Evolutionary conservation across 2,888 invertebrate genomes (phyloP), one percentile per base, ranked within the genome.

Genomic region (Tinea pellionella): DNA sequence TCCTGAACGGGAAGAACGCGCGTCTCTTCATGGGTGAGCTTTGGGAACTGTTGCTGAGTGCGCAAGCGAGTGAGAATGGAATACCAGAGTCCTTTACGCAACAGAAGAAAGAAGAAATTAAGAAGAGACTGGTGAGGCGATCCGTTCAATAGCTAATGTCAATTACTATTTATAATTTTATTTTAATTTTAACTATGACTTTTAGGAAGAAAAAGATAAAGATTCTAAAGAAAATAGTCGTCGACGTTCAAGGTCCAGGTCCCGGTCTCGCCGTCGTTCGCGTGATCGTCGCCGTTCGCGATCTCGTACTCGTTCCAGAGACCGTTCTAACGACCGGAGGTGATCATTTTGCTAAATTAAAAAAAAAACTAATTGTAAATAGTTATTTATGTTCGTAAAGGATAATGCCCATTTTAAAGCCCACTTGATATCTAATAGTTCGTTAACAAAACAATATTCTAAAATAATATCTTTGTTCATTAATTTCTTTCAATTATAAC

Each of bases 21-120:
- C 91, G 99, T 43, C 93, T 96, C 68, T 99, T 99, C 82, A 97
- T 99, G 95, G 95, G 95, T 2, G 99, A 99, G 80, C 89, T 99
- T 60, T 99, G 99, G 99, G 94, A 95, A 64, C 85, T 98, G 66
- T 87, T 99, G 66, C 90, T 97, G 63, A 98, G 97, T 60, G 99
- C 99, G 1, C 98, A 98, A 81, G 96, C 97, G 59, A 96, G 96
- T 67, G 95, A 96, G 53, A 95, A 93, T 65, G 99, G 99, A 12
- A 99, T 99, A 71, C 99, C 99, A 0, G 95, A 95, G 65, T 92
- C 94, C 63, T 93, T 99, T 72, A 91, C 99, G 61, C 96, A 98
- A 77, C 93, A 96, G 80, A 98, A 99, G 81, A 97, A 99, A 77
- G 97, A 97, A 77, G 98, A 99, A 82, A 94, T 99, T 68, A 93